Percentiles rank a stretch among this genome's conserved stretches.
Evolutionary conservation across 2,888 invertebrate species (phyloP).

Genomic region (Plebejus argus): DNA sequence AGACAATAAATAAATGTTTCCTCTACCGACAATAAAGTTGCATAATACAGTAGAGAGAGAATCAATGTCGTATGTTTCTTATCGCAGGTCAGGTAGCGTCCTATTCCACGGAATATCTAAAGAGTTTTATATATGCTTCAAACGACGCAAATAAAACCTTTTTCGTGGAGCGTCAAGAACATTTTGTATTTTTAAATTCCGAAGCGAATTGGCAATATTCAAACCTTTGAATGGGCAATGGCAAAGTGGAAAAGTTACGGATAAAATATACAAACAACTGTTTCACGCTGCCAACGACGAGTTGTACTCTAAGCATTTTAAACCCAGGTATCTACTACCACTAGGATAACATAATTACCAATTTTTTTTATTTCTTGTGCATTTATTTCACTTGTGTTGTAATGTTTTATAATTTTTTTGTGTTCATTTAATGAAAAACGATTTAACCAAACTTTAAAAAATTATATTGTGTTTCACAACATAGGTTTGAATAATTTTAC

Average conservation of each 20-base stretch:
- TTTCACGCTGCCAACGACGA: not conserved
- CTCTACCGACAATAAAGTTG: not conserved
- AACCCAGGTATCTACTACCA: not conserved
- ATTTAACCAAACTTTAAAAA: no score
- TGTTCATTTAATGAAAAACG: no score
- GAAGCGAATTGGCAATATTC: constrained; percentile 5
- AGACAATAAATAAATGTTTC: not conserved
- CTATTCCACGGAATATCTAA: not conserved
- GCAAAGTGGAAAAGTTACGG: constrained; percentile 23
- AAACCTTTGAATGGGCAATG: constrained; percentile 4
- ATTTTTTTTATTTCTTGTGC: no score
- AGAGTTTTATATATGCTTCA: not conserved
- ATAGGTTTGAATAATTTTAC: no score
- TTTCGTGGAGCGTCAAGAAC: constrained; percentile 22
- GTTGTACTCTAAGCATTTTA: not conserved
- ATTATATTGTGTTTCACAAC: no score
- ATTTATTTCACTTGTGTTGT: no score
- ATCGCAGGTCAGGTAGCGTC: constrained; percentile 14
- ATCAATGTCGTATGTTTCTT: constrained; percentile 5
- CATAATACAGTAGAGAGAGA: constrained; percentile 52
- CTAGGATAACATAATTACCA: not conserved
- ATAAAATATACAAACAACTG: constrained; percentile 4
- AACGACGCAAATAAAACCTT: constrained; percentile 16
- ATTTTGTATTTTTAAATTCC: constrained; percentile 26
- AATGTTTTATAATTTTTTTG: no score